Conservation (phyloP, 2,888 invertebrate species). For the Apodemia duryi region DNA sequence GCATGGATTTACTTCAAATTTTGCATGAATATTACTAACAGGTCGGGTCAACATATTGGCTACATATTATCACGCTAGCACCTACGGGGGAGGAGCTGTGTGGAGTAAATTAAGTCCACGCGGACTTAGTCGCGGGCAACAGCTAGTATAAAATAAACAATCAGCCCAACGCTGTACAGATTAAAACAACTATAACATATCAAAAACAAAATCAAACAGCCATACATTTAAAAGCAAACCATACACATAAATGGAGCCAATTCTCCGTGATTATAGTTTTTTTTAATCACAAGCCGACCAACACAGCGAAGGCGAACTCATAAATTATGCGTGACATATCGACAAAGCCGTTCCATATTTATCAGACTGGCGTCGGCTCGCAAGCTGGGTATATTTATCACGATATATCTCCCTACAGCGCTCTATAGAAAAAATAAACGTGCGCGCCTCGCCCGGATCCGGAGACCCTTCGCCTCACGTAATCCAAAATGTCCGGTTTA, state of each 20-base stretch:
- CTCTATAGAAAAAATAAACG: slow-evolving; percentile 67
- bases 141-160: too few relatives aligned
- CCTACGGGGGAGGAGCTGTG: too few relatives aligned
- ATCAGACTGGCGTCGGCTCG: slow-evolving; percentile 37
- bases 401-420: slow-evolving; percentile 64
- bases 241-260: background rate
- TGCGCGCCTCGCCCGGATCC: slow-evolving; percentile 60
- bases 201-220: background rate
- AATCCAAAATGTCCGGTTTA: slow-evolving; percentile 77
- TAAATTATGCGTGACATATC: slow-evolving; percentile 45
- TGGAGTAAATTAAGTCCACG: too few relatives aligned
- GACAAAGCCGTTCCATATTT: slow-evolving; percentile 36
- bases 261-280: slow-evolving; percentile 2
- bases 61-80: too few relatives aligned
- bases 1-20: too few relatives aligned
- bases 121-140: too few relatives aligned
- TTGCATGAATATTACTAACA: too few relatives aligned
- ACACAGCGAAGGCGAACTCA: slow-evolving; percentile 27
- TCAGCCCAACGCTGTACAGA: too few relatives aligned
- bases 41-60: too few relatives aligned
- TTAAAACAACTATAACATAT: background rate
- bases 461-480: slow-evolving; percentile 66
- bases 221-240: background rate
- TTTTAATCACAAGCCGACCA: slow-evolving; percentile 11
- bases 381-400: slow-evolving; percentile 71